These are phyloP conservation scores for Athalia cordata DNA, from an alignment of 2,888 invertebrate species.

Conservation along the genomic window DNA sequence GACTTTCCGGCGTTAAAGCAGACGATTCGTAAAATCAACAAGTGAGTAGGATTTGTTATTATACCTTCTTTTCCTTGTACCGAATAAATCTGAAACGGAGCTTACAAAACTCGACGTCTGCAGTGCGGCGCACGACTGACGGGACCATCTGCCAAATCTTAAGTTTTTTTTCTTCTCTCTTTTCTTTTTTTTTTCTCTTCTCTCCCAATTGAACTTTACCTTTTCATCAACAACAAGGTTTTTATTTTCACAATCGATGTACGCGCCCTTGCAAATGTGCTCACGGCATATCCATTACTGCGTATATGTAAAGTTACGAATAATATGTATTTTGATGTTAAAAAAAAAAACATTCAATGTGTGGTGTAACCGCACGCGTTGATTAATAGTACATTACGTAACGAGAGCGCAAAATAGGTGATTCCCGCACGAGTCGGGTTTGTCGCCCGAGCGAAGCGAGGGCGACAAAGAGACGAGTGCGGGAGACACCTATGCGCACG, in stretches of 20 bases:
- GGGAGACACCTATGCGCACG: no score
- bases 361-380: conserved; percentile 3
- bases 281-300: not conserved
- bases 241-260: no score
- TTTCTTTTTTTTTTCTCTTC: not conserved
- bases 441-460: no score
- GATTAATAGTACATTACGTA: no score
- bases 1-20: conserved; percentile 93
- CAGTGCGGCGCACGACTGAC: no score
- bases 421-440: no score
- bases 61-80: not conserved
- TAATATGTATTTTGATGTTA: not conserved
- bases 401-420: no score
- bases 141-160: not conserved
- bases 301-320: not conserved
- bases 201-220: conserved; percentile 5
- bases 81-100: not conserved
- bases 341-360: not conserved
- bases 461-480: no score
- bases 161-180: not conserved
- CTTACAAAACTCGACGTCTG: no score
- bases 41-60: conserved; percentile 78
- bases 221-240: not conserved
- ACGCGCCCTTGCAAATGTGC: not conserved
- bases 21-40: conserved; percentile 93